Evolutionary conservation across 1,140 invertebrate genomes (phyloP).

Genomic region (Anoplolepis gracilipes): DNA sequence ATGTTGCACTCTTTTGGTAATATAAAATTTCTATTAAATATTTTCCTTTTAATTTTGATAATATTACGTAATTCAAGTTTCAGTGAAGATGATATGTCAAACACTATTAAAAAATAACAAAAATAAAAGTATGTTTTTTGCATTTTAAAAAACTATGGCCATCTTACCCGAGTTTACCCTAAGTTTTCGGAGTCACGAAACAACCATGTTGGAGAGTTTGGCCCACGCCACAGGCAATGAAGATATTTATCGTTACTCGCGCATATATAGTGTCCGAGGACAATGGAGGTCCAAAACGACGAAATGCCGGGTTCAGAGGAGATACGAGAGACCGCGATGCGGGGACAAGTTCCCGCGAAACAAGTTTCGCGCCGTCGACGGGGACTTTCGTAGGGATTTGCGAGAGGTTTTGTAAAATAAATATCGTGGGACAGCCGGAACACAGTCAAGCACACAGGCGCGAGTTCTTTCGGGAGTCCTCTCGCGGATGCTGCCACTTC

Average conservation of each 20-base stretch:
- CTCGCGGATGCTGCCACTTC: constrained; percentile 59
- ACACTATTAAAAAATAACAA: too few species aligned
- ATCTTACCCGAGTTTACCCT: too few species aligned
- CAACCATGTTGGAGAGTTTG: not conserved
- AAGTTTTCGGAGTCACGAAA: constrained; percentile 35
- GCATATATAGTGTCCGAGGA: constrained; percentile 27
- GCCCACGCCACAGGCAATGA: constrained; percentile 31
- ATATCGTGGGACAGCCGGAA: constrained; percentile 28
- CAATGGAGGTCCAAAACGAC: constrained; percentile 41
- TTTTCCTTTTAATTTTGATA: too few species aligned
- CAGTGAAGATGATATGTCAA: too few species aligned
- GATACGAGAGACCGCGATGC: not conserved
- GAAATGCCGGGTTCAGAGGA: not conserved
- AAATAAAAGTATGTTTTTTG: too few species aligned
- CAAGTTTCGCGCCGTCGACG: constrained; percentile 28
- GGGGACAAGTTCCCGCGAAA: constrained; percentile 24
- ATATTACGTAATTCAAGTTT: too few species aligned
- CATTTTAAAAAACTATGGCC: too few species aligned
- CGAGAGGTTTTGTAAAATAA: constrained; percentile 50
- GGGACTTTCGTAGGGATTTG: constrained; percentile 30
- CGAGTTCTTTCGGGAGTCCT: constrained; percentile 44
- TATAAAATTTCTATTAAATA: too few species aligned
- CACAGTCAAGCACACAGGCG: not conserved
- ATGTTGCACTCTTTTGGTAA: too few species aligned
- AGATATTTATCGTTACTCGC: constrained; percentile 50